Evolutionary conservation across 2,113 vertebrate species (phyloP).

Genomic region (Clarias gariepinus): DNA sequence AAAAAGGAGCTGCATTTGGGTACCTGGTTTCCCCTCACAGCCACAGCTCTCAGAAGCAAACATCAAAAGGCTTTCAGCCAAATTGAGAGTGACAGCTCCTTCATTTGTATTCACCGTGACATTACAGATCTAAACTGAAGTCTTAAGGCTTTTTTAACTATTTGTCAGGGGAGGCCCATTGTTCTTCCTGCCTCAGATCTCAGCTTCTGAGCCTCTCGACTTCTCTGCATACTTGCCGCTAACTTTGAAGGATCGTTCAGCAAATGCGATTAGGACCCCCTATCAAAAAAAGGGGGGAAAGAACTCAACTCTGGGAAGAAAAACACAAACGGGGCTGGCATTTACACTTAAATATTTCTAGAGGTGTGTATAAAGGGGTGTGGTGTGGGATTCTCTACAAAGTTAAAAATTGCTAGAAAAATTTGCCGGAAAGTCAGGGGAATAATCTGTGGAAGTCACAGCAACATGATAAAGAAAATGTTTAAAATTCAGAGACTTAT

Average conservation of each 20-base stretch:
- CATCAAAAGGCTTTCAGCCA: conserved; percentile 77
- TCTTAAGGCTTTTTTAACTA: conserved; percentile 81
- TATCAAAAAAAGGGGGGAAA: conserved; percentile 32
- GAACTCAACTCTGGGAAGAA: conserved; percentile 31
- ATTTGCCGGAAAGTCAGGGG: not conserved
- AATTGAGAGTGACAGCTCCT: conserved; percentile 78
- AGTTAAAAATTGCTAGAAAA: not conserved
- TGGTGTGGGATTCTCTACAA: conserved; percentile 10
- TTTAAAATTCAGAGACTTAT: too few relatives aligned
- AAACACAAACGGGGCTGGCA: conserved; percentile 33
- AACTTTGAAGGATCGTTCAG: conserved; percentile 71
- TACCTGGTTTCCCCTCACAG: conserved; percentile 51
- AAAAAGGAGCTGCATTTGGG: conserved; percentile 43
- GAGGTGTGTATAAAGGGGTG: conserved; percentile 24
- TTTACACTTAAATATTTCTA: conserved; percentile 35
- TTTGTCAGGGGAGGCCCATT: conserved; percentile 79
- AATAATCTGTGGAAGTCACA: not conserved
- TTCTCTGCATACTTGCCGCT: conserved; percentile 69
- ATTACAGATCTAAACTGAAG: conserved; percentile 78
- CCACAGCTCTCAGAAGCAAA: conserved; percentile 67
- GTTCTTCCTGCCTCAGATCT: conserved; percentile 78
- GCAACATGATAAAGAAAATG: not conserved
- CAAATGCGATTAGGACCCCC: conserved; percentile 47
- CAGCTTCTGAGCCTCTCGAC: conserved; percentile 75
- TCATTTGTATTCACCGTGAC: conserved; percentile 81